Evolutionary conservation across 2,888 invertebrate species (phyloP), one percentile per base, ranked within the genome.

Genomic region (Dolomedes plantarius): DNA sequence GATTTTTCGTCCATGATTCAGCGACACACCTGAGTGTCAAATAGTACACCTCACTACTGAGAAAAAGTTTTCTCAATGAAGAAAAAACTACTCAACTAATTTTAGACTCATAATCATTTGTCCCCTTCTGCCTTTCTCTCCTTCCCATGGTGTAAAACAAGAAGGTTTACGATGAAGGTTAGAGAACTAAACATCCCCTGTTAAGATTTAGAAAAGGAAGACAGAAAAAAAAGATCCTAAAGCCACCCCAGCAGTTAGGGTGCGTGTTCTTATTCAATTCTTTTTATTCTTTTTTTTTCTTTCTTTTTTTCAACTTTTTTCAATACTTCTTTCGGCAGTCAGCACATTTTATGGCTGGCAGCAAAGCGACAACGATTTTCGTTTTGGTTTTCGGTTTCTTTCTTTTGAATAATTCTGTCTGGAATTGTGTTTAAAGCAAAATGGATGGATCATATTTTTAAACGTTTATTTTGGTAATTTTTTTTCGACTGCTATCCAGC

Each of bases 401-500:
- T 68, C 67, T 71, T 62, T 62, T 62, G 29, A 79, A 79, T 75
- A 62, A 41, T 68, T 3, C 82, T 81, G 82, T 77, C 83, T 77
- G 77, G 77, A 83, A 73, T 83, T 83, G 77, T 83, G 83, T 83
- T 77, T 83, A 72, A 77, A 41, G 71, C 36, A 67, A 77, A 83
- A 83, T 83, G 83, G 77, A 83, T 77, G 77, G 83, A 83, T 76
- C 72, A 72, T 83, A 83, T 83, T 83, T 83, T 83, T 83, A 83
- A 77, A 77, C 77, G 67, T 77, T 67, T 29, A 64, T 56, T 29
- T 56, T 76, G 36, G n/a, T 23, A 27, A 23, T 68, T 75, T 65
- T 28, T 65, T 31, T 46, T 36, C 36, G 31, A 36, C 13, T 39
- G 19, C 32, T n/a, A 16, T 19, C 56, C 56, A 56, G 23, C 3